Evolutionary conservation across 2,888 invertebrate species (phyloP).

Genomic region (Steinernema scapterisci): DNA sequence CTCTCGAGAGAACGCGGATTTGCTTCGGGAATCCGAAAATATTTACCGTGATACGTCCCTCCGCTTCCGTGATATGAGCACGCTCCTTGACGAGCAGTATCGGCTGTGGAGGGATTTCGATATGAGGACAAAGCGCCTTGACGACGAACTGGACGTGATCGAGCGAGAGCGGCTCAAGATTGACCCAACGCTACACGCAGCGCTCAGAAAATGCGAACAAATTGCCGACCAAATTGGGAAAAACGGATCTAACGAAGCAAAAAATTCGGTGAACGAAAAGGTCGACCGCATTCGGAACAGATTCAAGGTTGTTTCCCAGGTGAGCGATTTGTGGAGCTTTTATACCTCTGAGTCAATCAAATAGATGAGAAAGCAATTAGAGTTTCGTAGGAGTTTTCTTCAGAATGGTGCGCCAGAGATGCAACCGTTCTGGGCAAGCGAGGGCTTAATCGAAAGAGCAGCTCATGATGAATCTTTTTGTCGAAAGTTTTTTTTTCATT

Average conservation of each 20-base stretch:
- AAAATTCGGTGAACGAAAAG: conserved; percentile 5
- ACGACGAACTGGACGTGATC: conserved; percentile 16
- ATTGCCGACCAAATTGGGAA: conserved; percentile 11
- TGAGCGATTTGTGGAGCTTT: neutral
- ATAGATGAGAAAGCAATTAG: too few species aligned
- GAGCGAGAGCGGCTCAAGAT: conserved; percentile 11
- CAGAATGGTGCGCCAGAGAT: too few species aligned
- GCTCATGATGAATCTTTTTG: too few species aligned
- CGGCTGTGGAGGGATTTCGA: conserved; percentile 23
- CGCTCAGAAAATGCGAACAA: neutral
- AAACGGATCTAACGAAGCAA: neutral
- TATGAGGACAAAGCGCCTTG: neutral
- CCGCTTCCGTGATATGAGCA: conserved; percentile 19
- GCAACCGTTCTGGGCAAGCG: too few species aligned
- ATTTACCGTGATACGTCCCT: neutral
- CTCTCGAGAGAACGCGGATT: neutral
- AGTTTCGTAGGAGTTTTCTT: too few species aligned
- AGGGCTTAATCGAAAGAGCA: too few species aligned
- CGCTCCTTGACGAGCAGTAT: conserved; percentile 23
- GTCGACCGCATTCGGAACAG: neutral
- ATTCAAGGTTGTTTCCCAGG: neutral
- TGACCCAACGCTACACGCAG: neutral
- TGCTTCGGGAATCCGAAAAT: neutral
- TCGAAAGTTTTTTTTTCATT: too few species aligned
- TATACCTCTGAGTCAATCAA: too few species aligned